Conservation (phyloP, 2,888 invertebrate genomes). For the Unio pictorum region DNA sequence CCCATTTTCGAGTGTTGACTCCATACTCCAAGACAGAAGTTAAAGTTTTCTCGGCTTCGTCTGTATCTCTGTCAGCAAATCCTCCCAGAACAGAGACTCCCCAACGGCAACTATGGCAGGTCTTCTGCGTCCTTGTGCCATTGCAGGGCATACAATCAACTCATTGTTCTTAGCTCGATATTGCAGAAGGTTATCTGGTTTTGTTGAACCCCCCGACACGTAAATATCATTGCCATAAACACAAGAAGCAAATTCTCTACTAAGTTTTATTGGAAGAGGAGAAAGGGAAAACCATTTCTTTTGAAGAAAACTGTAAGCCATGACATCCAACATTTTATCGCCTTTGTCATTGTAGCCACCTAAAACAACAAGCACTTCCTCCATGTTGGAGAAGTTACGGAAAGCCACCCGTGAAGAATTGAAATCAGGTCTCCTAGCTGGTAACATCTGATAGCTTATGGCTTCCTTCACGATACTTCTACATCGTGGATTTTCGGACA, state of each 20-base stretch:
- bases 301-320: constrained; percentile 43
- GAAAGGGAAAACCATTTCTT: constrained; percentile 45
- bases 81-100: constrained; percentile 50
- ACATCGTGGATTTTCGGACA: constrained; percentile 41
- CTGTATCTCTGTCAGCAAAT: constrained; percentile 50
- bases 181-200: constrained; percentile 40
- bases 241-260: constrained; percentile 47
- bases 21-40: constrained; percentile 45
- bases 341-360: constrained; percentile 48
- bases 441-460: constrained; percentile 54
- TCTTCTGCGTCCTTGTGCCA: constrained; percentile 46
- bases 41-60: constrained; percentile 40
- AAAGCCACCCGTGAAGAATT: constrained; percentile 44
- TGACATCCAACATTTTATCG: constrained; percentile 48
- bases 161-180: constrained; percentile 48
- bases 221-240: constrained; percentile 53
- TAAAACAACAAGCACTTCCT: constrained; percentile 48
- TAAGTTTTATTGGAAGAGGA: constrained; percentile 42
- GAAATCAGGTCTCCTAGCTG: constrained; percentile 45
- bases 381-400: constrained; percentile 44
- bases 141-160: constrained; percentile 45
- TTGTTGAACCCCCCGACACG: constrained; percentile 52
- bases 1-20: constrained; percentile 43
- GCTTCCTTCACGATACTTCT: constrained; percentile 51
- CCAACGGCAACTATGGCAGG: constrained; percentile 55